Evolutionary conservation across 2,113 vertebrate species (phyloP).

Genomic region (Cryptomyrus ogoouensis): DNA sequence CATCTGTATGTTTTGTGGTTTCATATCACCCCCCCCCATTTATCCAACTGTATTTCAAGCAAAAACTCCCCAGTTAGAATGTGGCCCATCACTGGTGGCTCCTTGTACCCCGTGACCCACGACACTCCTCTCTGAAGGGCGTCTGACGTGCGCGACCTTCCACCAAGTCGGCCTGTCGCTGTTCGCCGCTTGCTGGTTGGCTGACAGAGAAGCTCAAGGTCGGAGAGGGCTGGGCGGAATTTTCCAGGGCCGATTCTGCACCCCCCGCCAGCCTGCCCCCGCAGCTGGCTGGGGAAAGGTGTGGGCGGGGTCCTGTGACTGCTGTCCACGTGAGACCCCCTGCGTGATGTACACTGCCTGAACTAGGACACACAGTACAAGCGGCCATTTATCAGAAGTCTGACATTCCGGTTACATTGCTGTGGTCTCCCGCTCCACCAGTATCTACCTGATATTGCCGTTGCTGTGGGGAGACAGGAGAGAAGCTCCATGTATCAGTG

Average conservation of each 20-base stretch:
- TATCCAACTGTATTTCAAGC: neutral
- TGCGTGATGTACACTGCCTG: constrained; percentile 37
- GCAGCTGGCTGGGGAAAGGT: neutral
- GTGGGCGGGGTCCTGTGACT: constrained; percentile 21
- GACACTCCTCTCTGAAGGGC: neutral
- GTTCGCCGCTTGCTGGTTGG: neutral
- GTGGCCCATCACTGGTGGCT: neutral
- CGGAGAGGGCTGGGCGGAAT: constrained; percentile 22
- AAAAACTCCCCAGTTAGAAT: neutral
- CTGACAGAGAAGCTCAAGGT: neutral
- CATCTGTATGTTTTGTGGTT: neutral
- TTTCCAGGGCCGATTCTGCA: neutral
- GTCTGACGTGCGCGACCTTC: neutral
- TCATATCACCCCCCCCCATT: neutral
- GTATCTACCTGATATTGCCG: neutral
- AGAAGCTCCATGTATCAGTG: neutral
- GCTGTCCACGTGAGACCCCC: constrained; percentile 41
- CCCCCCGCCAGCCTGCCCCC: neutral
- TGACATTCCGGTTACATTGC: constrained; percentile 37
- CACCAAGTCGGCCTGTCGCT: neutral
- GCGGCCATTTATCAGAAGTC: constrained; percentile 1
- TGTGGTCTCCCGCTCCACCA: neutral
- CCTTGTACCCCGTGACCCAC: neutral
- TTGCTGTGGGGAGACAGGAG: neutral
- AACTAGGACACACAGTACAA: constrained; percentile 37